Evolutionary conservation across 2,888 invertebrate genomes (phyloP).

Genomic region (Lasioglossum morio): DNA sequence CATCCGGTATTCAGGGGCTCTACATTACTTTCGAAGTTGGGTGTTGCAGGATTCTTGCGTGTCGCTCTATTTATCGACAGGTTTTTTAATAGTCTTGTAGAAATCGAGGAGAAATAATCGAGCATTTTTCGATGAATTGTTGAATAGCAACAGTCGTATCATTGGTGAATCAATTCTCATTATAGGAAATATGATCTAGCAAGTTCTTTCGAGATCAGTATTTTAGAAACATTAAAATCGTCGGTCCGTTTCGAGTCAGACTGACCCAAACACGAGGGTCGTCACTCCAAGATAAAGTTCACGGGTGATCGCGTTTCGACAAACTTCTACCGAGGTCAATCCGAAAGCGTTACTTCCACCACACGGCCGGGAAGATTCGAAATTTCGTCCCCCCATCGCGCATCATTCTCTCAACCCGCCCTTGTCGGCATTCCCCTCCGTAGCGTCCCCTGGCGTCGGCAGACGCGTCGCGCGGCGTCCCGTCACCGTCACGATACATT

Average conservation of each 20-base stretch:
- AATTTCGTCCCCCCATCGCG: conserved; percentile 45
- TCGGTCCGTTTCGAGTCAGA: background rate
- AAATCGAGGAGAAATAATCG: background rate
- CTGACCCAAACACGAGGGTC: background rate
- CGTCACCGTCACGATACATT: conserved; percentile 50
- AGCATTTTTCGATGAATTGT: background rate
- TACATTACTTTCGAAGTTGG: background rate
- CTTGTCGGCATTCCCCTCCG: conserved; percentile 50
- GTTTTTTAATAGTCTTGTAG: background rate
- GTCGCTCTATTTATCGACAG: background rate
- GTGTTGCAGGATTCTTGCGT: background rate
- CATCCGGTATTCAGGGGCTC: background rate
- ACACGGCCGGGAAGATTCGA: conserved; percentile 15
- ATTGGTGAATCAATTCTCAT: background rate
- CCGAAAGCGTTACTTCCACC: conserved; percentile 25
- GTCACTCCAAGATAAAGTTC: background rate
- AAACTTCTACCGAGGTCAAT: background rate
- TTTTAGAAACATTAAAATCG: background rate
- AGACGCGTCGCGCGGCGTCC: conserved; percentile 28
- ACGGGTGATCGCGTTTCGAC: background rate
- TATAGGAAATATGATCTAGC: background rate
- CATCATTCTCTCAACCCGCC: conserved; percentile 39
- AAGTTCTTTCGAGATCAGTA: background rate
- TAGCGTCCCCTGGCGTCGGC: conserved; percentile 8
- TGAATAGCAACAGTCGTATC: background rate